phyloP scores from a whole-genome alignment of 2,888 invertebrate genomes.

The Arctia plantaginis region DNA sequence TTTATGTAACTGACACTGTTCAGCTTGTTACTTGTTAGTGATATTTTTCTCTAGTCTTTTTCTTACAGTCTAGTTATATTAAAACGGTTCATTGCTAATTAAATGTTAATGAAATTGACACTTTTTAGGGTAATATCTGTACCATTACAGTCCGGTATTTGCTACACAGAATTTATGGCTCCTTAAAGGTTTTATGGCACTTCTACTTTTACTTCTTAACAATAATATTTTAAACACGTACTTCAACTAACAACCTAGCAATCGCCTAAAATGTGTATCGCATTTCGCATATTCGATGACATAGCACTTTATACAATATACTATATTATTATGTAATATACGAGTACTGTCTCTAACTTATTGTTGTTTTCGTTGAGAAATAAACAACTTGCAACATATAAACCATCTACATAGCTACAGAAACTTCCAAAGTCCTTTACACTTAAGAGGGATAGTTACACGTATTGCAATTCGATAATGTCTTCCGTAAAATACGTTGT shows the following conservation, averaged over 20 bases:
- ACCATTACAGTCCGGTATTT: background rate
- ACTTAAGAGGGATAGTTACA: slow-evolving; percentile 21
- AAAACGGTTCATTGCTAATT: background rate
- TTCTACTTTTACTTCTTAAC: background rate
- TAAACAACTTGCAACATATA: background rate
- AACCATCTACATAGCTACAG: slow-evolving; percentile 31
- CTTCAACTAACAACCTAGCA: background rate
- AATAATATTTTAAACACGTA: background rate
- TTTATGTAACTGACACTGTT: background rate
- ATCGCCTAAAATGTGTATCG: background rate
- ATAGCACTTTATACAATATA: background rate
- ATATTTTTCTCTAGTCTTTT: background rate
- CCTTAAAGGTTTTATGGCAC: background rate
- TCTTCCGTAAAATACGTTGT: background rate
- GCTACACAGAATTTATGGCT: background rate
- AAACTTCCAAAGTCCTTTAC: slow-evolving; percentile 49
- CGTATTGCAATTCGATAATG: background rate
- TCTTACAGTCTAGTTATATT: background rate
- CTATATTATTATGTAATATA: no score
- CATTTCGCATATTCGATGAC: background rate
- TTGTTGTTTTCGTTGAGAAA: background rate
- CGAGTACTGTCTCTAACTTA: background rate
- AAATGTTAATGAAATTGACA: background rate
- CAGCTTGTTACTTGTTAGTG: background rate
- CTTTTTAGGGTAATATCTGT: background rate